Evolutionary conservation across 2,797 vertebrate genomes (phyloP).

Genomic region (Anabas testudineus): DNA sequence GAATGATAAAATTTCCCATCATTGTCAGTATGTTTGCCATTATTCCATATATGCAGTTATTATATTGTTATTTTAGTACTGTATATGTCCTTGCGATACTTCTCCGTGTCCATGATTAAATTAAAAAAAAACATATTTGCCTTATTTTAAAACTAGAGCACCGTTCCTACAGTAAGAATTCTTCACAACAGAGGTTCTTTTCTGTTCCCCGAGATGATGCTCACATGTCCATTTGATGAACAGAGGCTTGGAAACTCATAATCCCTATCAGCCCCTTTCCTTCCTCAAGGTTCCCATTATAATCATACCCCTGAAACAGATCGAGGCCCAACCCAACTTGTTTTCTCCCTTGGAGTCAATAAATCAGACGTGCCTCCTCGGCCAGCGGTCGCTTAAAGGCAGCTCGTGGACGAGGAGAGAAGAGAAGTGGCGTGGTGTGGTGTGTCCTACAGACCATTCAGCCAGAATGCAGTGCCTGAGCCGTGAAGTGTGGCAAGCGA

Average conservation of each 20-base stretch:
- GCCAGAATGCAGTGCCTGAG: conserved; percentile 60
- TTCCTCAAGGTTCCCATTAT: conserved; percentile 69
- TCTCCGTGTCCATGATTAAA: background rate
- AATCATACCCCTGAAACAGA: conserved; percentile 67
- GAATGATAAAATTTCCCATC: background rate
- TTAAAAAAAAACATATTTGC: background rate
- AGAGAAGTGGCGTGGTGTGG: conserved; percentile 34
- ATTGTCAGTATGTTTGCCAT: background rate
- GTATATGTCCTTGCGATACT: background rate
- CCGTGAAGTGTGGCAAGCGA: conserved; percentile 71
- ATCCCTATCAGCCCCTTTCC: conserved; percentile 65
- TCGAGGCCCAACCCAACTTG: conserved; percentile 58
- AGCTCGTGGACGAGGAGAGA: conserved; percentile 44
- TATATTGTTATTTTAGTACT: background rate
- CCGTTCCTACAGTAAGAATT: conserved; percentile 16
- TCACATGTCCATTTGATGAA: conserved; percentile 58
- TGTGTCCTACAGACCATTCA: conserved; percentile 58
- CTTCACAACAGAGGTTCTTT: conserved; percentile 27
- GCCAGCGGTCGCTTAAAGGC: conserved; percentile 68
- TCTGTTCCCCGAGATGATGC: conserved; percentile 46
- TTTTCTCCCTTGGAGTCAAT: conserved; percentile 60
- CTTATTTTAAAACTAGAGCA: conserved; percentile 8
- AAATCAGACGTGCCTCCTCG: conserved; percentile 59
- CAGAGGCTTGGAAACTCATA: conserved; percentile 59
- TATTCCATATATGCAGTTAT: background rate